Evolutionary conservation across 30 jellyfish, hydroid and myxozoan genomes (phyloP), one percentile per base, ranked within the genome.

Genomic region (Hydractinia echinata): DNA sequence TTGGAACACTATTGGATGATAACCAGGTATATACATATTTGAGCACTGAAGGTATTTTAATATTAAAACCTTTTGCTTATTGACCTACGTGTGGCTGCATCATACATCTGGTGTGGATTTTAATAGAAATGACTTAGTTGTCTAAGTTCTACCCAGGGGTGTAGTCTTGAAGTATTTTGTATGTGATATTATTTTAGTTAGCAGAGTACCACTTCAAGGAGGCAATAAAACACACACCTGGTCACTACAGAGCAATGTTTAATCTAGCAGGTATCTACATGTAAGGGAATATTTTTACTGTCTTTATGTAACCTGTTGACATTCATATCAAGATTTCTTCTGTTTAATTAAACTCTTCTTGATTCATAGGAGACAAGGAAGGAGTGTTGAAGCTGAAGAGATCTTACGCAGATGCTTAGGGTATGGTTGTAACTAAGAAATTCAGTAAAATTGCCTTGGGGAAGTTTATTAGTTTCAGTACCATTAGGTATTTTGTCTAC

Each of bases 221-320:
- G 76, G 86, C 97, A 4, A 66, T 89, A 49, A 13, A 83, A 30
- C 83, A 84, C 66, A 82, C 90, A 19, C 97, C 97, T 5, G 90
- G 85, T 69, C 97, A 89, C 76, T 84, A 64, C 83, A 74, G 86
- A 51, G 95, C 97, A 18, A 89, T 89, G 97, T 82, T 62, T 81
- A 89, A 89, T 70, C 82, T 89, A 5, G 97, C 97, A 4, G 8
- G 61, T 21, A 0, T 84, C 5, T 82, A 79, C 80, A 89, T 89
- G 97, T 89, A 55, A 13, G 73, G 61, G 39, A 21, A 64, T 4
- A 10, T 19, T 18, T 7, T 18, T 0, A 13, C 7, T 51, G 13
- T 54, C 58, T 8, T 5, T 55, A 15, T 14, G 13, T 76, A 16
- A n/a, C 3, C 2, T 10, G 44, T 68, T 14, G 1, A 30, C 15